phyloP scores from a whole-genome alignment of 2,888 invertebrate species.

The Melinaea menophilus region DNA sequence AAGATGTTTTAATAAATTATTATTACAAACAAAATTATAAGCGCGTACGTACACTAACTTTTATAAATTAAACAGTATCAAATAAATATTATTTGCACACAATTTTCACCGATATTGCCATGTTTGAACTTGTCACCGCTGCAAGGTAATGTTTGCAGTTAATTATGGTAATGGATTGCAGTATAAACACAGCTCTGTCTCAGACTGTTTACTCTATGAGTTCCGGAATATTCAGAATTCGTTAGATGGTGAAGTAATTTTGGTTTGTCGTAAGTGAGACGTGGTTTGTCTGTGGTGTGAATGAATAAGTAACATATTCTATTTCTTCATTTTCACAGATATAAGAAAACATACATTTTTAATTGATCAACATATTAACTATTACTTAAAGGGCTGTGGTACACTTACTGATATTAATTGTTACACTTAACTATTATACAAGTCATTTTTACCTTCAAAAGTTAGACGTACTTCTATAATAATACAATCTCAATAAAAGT shows the following conservation, averaged over 20 bases:
- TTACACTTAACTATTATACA: too few species aligned
- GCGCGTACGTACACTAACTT: neutral
- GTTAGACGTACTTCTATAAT: too few species aligned
- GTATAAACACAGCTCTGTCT: conserved; percentile 41
- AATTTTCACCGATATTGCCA: conserved; percentile 56
- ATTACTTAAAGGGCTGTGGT: too few species aligned
- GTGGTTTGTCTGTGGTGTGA: conserved; percentile 19
- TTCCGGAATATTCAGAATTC: conserved; percentile 36
- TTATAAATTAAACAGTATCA: conserved; percentile 19
- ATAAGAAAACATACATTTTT: too few species aligned
- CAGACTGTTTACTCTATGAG: conserved; percentile 42
- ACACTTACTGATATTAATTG: too few species aligned
- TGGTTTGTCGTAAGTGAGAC: conserved; percentile 32
- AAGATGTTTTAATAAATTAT: too few species aligned
- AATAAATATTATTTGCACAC: conserved; percentile 54
- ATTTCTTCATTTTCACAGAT: too few species aligned
- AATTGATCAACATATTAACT: too few species aligned
- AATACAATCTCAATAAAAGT: too few species aligned
- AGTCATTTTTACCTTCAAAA: too few species aligned
- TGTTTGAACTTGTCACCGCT: conserved; percentile 62
- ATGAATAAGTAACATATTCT: conserved; percentile 20
- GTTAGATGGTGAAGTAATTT: conserved; percentile 26
- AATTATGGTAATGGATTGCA: conserved; percentile 70
- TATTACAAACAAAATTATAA: too few species aligned
- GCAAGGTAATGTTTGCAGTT: conserved; percentile 62